phyloP scores from a whole-genome alignment of 2,888 invertebrate species.

The Lycia hirtaria region DNA sequence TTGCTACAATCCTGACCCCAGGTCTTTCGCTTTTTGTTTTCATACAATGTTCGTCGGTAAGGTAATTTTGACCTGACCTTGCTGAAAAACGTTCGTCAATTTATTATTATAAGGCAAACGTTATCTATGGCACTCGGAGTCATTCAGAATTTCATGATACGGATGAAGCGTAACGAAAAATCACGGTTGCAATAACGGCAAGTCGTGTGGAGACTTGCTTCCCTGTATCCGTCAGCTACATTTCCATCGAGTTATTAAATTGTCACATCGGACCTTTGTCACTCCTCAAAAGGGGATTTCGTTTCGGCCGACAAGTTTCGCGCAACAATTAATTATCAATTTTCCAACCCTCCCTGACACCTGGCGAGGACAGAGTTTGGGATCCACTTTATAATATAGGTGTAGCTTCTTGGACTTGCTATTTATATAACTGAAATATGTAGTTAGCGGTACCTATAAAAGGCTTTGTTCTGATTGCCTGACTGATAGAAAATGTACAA shows the following conservation, averaged over 20 bases:
- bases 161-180: too few relatives aligned
- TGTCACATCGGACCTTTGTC: constrained; percentile 76
- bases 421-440: constrained; percentile 3
- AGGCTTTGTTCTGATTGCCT: too few relatives aligned
- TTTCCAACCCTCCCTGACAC: constrained; percentile 73
- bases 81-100: too few relatives aligned
- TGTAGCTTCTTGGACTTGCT: constrained; percentile 37
- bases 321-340: constrained; percentile 83
- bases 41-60: too few relatives aligned
- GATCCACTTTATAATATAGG: constrained; percentile 31
- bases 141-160: too few relatives aligned
- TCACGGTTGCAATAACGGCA: too few relatives aligned
- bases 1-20: too few relatives aligned
- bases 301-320: constrained; percentile 79
- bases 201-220: constrained; percentile 19
- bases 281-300: constrained; percentile 76
- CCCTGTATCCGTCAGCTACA: constrained; percentile 49
- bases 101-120: too few relatives aligned
- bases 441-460: background rate
- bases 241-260: constrained; percentile 80
- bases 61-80: too few relatives aligned
- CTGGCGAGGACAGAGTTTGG: constrained; percentile 53
- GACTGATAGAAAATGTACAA: too few relatives aligned
- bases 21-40: too few relatives aligned
- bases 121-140: too few relatives aligned